Conservation (phyloP, 2,113 vertebrate genomes). For the Lophura nycthemera region DNA sequence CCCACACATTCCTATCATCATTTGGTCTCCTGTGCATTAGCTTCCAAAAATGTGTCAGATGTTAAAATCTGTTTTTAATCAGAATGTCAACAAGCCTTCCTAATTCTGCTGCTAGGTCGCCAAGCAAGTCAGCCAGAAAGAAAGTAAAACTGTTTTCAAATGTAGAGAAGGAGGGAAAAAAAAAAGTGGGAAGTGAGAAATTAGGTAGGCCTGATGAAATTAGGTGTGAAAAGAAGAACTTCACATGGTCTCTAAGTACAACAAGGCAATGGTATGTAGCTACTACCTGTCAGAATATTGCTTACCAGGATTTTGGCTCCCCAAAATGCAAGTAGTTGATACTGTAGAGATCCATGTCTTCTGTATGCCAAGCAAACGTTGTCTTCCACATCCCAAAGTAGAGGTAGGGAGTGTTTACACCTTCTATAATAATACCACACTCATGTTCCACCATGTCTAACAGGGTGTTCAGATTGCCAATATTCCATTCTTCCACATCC, state of each 20-base stretch:
- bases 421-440: constrained; percentile 97
- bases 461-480: constrained; percentile 91
- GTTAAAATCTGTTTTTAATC: background rate
- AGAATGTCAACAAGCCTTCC: background rate
- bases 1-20: background rate
- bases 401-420: constrained; percentile 97
- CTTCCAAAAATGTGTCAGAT: background rate
- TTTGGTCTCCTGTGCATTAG: background rate
- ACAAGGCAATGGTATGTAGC: background rate
- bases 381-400: constrained; percentile 99
- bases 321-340: constrained; percentile 99
- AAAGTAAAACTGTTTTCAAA: background rate
- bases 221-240: background rate
- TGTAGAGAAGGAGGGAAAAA: background rate
- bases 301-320: constrained; percentile 97
- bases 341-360: constrained; percentile 99
- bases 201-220: background rate
- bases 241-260: background rate
- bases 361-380: constrained; percentile 98
- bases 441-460: constrained; percentile 99
- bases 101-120: background rate
- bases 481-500: constrained; percentile 95
- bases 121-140: background rate
- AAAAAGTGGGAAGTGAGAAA: background rate
- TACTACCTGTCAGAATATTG: background rate